Percentiles rank a stretch among this genome's conserved stretches.
phyloP scores from a whole-genome alignment of 64 coral and sea anemone species.

The Orbicella faveolata region DNA sequence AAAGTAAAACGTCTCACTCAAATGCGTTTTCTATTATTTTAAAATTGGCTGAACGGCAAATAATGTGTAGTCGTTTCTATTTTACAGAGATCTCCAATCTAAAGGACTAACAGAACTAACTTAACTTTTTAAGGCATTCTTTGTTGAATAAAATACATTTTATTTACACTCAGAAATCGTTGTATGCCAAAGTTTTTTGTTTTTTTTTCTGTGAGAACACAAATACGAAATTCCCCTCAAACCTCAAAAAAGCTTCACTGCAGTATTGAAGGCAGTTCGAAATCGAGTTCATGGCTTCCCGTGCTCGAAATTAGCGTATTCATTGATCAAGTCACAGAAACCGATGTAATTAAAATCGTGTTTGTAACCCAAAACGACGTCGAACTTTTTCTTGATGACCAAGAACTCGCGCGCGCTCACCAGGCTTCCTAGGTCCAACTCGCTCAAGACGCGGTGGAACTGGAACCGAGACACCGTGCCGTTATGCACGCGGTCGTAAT shows the following conservation, averaged over 20 bases:
- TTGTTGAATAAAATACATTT: slow-evolving; percentile 6
- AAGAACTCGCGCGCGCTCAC: slow-evolving; percentile 88
- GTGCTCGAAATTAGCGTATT: slow-evolving; percentile 90
- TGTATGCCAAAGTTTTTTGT: not conserved
- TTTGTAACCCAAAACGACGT: slow-evolving; percentile 89
- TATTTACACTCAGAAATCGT: not conserved
- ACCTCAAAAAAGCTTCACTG: not conserved
- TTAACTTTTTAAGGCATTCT: not conserved
- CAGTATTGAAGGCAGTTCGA: not conserved
- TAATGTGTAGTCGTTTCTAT: not conserved
- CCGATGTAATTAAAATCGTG: slow-evolving; percentile 97
- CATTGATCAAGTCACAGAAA: slow-evolving; percentile 95
- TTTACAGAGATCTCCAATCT: not conserved
- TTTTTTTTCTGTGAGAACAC: too few species aligned
- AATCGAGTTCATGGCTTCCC: slow-evolving; percentile 75
- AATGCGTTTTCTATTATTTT: not conserved
- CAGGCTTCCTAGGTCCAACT: slow-evolving; percentile 88
- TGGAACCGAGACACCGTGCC: slow-evolving; percentile 93
- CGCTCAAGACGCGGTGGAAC: slow-evolving; percentile 94
- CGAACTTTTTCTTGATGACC: slow-evolving; percentile 93
- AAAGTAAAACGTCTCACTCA: not conserved
- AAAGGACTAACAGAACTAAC: not conserved
- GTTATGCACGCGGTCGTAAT: slow-evolving; percentile 98
- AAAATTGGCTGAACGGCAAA: not conserved
- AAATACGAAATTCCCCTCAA: not conserved